Evolutionary conservation across 2,888 invertebrate species (phyloP), one percentile per base, ranked within the genome.

Genomic region (Suillia variegata): DNA sequence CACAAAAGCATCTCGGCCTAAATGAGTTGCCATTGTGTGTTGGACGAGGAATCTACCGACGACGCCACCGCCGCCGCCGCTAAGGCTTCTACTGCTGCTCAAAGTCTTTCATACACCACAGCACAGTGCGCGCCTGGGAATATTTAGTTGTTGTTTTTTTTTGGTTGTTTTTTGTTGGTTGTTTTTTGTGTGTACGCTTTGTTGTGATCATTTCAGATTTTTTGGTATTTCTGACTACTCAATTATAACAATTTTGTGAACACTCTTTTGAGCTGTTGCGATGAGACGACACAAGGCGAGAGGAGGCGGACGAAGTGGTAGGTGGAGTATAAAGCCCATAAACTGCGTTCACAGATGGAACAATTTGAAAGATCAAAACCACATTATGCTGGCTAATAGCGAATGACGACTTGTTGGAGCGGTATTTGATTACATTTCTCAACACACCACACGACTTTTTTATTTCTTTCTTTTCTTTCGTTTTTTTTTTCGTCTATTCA

Each of bases 11-110:
- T 61, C 67, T 67, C 66, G 69, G 64, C 68, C 69, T 64, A 77
- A 76, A 76, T 76, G 76, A 77, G 73, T 75, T 74, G 67, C 73
- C 67, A 71, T 77, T 76, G 76, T n/a, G n/a, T 76, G 58, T 47
- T 38, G 10, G n/a, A 4, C 10, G 38, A 13, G 38, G 12, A 3
- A 10, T 13, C 6, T n/a, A 38, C 38, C 15, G 10, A n/a, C n/a
- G n/a, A n/a, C n/a, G 10, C 13, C 38, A 38, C 38, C n/a, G n/a
- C n/a, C n/a, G n/a, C n/a, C n/a, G n/a, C n/a, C n/a, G n/a, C n/a
- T 13, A 38, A 38, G 38, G 38, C 38, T 38, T 38, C 26, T 26
- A 10, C 26, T 26, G 26, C 5, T 26, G 26, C 6, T 10, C 26
- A 26, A 26, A 26, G 10, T n/a, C n/a, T n/a, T n/a, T n/a, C n/a